Base-by-base conservation (phyloP, 2,888 invertebrate species). In the Rhamphomyia laevipes region DNA sequence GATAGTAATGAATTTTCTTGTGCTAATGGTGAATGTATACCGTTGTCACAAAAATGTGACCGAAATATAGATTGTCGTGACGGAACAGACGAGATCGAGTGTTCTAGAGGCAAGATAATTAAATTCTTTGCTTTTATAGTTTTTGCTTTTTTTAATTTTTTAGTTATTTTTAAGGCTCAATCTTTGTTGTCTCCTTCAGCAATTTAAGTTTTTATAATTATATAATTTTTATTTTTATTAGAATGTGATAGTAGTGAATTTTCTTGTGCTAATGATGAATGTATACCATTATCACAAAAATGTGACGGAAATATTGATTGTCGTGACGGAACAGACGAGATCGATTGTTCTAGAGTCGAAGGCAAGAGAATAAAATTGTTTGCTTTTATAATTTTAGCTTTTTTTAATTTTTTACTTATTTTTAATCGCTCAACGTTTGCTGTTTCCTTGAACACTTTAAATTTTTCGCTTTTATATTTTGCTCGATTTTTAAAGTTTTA, bases 61-160 rank as follows among this genome's bases (percentile, higher is more conserved):
- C 70, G 71, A 9, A 58, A 59, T 4, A 40, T 54, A 1, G 76
- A 82, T 58, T 82, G 81, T 61, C 70, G 73, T 0, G 78, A 80
- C 63, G 71, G 67, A 13, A 81, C 81, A 56, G 85, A 86, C 59
- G 85, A 85, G 63, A 59, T 62, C 1, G 65, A 70, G 52, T 77
- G 77, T 55, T 62, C 64, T 18, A 31, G 15, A 31, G 44, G 51
- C 57, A 70, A 61, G 54, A n/a, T n/a, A n/a, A n/a, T 27, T 27
- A 7, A 27, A 7, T 27, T 27, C 4, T 27, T 27, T 7, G n/a
- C 9, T n/a, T 4, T 35, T 35, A 35, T 35, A 5, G 7, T 2
- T 13, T 35, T 35, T 35, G n/a, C 7, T 33, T 4, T 2, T 35
- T 35, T n/a, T 35, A 35, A n/a, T 33, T 2, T 35, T 11, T 6